These are phyloP conservation scores for Drosophila sucinea DNA, from an alignment of 1,140 invertebrate species.

Conservation along the genomic window DNA sequence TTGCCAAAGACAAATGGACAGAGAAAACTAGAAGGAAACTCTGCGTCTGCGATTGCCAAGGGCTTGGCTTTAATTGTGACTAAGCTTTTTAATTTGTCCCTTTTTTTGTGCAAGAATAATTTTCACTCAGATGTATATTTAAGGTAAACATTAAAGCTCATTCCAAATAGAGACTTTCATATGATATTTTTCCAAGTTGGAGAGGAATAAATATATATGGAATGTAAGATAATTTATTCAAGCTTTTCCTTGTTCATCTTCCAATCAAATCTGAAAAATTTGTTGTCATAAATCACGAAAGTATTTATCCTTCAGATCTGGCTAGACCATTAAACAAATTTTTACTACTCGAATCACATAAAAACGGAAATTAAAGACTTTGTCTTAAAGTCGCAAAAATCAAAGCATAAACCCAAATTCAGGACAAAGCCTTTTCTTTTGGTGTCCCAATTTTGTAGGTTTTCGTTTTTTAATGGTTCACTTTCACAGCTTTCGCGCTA, in stretches of 20 bases:
- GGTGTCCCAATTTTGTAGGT: slow-evolving; percentile 8
- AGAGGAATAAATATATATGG: too few species aligned
- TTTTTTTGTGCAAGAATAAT: neutral
- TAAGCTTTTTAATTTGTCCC: slow-evolving; percentile 51
- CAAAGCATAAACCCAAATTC: neutral
- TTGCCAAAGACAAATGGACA: slow-evolving; percentile 27
- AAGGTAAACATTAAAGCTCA: too few species aligned
- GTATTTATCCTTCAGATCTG: neutral
- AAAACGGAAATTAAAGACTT: neutral
- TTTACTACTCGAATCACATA: neutral
- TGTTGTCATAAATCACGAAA: neutral
- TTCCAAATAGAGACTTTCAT: too few species aligned
- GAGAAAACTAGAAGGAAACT: neutral
- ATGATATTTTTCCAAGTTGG: too few species aligned
- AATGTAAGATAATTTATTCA: too few species aligned
- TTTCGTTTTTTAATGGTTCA: slow-evolving; percentile 34
- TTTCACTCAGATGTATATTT: neutral
- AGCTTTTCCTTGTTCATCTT: too few species aligned
- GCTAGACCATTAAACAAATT: neutral
- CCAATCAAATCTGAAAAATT: neutral
- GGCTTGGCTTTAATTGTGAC: slow-evolving; percentile 38
- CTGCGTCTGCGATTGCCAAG: slow-evolving; percentile 6
- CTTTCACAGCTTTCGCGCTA: slow-evolving; percentile 33
- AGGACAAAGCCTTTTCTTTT: slow-evolving; percentile 1
- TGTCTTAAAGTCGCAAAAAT: slow-evolving; percentile 3